Percentiles rank a stretch among this genome's conserved stretches.
These are phyloP conservation scores for Hydrolagus affinis DNA, from an alignment of 2,113 vertebrate genomes.

Conservation along the genomic window DNA sequence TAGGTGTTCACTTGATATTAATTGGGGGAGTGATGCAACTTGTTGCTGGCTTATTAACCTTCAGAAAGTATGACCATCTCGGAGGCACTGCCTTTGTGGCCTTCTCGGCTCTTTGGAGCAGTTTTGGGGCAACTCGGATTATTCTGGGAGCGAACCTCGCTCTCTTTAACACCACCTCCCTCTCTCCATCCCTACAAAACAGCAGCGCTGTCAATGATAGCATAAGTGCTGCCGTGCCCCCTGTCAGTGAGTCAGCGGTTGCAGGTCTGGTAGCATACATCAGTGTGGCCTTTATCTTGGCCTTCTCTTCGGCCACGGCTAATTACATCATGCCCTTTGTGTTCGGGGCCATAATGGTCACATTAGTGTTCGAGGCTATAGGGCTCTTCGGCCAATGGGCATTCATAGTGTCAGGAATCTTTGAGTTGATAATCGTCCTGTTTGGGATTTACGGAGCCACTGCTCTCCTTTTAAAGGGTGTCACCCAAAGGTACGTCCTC, in stretches of 20 bases:
- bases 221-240: not conserved
- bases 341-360: slow-evolving; percentile 67
- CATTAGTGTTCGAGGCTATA: slow-evolving; percentile 69
- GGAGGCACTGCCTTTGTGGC: slow-evolving; percentile 71
- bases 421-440: slow-evolving; percentile 65
- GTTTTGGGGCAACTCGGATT: slow-evolving; percentile 69
- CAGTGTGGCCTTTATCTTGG: slow-evolving; percentile 63
- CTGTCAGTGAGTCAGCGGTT: slow-evolving; percentile 53
- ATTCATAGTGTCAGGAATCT: slow-evolving; percentile 58
- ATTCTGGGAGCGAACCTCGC: slow-evolving; percentile 45
- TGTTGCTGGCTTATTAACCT: slow-evolving; percentile 70
- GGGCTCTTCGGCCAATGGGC: slow-evolving; percentile 62
- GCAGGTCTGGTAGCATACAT: slow-evolving; percentile 71
- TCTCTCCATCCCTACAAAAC: slow-evolving; percentile 5
- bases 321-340: slow-evolving; percentile 83
- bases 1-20: slow-evolving; percentile 76
- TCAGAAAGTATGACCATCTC: slow-evolving; percentile 75
- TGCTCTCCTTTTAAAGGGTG: slow-evolving; percentile 67
- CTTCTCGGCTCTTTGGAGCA: slow-evolving; percentile 75
- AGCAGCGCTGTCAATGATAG: slow-evolving; percentile 6
- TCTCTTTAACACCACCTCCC: not conserved
- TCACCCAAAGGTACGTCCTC: slow-evolving; percentile 67
- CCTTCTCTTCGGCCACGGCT: slow-evolving; percentile 78
- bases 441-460: slow-evolving; percentile 69
- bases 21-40: slow-evolving; percentile 73